Evolutionary conservation across 2,888 invertebrate genomes (phyloP).

Genomic region (Azorinus chamasolen): DNA sequence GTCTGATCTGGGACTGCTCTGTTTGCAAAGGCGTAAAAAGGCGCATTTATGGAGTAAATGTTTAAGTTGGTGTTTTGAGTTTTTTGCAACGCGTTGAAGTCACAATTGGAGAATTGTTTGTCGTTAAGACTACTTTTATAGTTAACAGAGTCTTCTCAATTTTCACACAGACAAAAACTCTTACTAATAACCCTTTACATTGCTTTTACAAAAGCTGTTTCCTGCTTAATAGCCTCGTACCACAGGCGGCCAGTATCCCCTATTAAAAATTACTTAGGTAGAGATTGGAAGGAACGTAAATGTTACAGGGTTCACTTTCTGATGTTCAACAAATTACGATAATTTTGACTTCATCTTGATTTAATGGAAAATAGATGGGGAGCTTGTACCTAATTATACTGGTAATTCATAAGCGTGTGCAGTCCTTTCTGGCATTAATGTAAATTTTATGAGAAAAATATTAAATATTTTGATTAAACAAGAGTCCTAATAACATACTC

Average conservation of each 20-base stretch:
- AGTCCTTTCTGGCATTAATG: conserved; percentile 51
- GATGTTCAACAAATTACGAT: conserved; percentile 59
- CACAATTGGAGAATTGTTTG: too few species aligned
- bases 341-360: conserved; percentile 51
- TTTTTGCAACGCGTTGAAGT: too few species aligned
- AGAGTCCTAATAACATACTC: neutral
- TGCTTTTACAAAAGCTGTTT: conserved; percentile 3
- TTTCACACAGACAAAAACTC: neutral
- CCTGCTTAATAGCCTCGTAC: conserved; percentile 34
- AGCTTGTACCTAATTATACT: conserved; percentile 54
- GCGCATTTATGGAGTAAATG: too few species aligned
- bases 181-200: neutral
- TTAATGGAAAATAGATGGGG: conserved; percentile 66
- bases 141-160: too few species aligned
- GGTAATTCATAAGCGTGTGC: conserved; percentile 58
- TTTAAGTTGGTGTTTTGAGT: too few species aligned
- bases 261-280: conserved; percentile 53
- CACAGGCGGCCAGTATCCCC: conserved; percentile 45
- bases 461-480: conserved; percentile 58
- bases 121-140: too few species aligned
- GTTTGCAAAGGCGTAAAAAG: too few species aligned
- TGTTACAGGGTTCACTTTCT: conserved; percentile 37
- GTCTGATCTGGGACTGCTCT: too few species aligned
- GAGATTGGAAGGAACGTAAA: conserved; percentile 31
- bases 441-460: conserved; percentile 55